These are phyloP conservation scores for Drosophila grimshawi DNA, from an alignment of 1,140 invertebrate species.

Conservation along the genomic window DNA sequence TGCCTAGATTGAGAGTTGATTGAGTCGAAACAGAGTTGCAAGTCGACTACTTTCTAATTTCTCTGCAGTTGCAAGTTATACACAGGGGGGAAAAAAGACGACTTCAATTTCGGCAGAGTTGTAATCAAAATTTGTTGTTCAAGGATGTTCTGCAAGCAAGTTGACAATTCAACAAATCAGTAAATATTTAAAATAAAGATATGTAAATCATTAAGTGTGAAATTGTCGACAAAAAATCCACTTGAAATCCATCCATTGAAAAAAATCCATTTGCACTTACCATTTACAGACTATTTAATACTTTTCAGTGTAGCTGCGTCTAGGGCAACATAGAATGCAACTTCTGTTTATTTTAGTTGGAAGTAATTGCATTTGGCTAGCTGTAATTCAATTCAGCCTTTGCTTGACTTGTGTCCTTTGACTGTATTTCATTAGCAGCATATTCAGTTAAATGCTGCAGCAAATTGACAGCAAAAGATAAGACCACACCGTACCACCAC, in stretches of 20 bases:
- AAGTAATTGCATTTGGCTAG: conserved; percentile 73
- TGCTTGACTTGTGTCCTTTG: conserved; percentile 47
- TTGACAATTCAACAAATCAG: too few species aligned
- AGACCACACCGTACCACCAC: neutral
- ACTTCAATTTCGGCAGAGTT: too few species aligned
- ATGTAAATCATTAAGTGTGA: too few species aligned
- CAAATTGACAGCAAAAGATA: conserved; percentile 39
- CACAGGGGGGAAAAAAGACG: conserved; percentile 13
- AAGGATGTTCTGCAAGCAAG: too few species aligned
- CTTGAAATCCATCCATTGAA: too few species aligned
- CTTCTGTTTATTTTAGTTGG: conserved; percentile 71
- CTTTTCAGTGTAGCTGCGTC: too few species aligned
- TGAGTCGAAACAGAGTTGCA: conserved; percentile 25
- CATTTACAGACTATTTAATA: too few species aligned
- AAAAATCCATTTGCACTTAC: too few species aligned
- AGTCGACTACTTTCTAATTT: conserved; percentile 59
- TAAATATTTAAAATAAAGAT: too few species aligned
- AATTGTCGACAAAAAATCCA: too few species aligned
- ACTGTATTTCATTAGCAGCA: conserved; percentile 50
- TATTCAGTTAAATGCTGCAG: conserved; percentile 52
- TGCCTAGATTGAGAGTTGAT: conserved; percentile 53
- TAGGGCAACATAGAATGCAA: conserved; percentile 41
- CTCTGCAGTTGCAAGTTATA: neutral
- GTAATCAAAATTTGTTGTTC: too few species aligned
- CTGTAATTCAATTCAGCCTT: conserved; percentile 57